Conservation (phyloP, 2,797 vertebrate genomes). For the Morelia viridis region DNA sequence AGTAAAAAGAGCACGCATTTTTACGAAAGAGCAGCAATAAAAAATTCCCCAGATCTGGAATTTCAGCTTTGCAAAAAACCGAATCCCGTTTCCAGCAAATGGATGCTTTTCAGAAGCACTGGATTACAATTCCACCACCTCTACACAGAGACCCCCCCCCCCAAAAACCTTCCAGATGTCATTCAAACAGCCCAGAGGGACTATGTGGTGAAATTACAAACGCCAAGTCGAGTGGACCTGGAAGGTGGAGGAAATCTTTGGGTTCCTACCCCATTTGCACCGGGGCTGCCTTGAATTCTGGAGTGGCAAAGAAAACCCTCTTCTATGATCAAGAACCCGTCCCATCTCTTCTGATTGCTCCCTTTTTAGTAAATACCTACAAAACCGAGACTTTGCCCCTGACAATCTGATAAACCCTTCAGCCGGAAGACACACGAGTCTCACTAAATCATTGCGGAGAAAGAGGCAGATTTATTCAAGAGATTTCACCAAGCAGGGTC, state of each 20-base stretch:
- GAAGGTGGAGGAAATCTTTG: not conserved
- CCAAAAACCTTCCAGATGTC: not conserved
- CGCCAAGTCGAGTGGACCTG: too few species aligned
- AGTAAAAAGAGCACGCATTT: not conserved
- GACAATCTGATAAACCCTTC: not conserved
- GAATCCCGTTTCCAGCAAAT: too few species aligned
- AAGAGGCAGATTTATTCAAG: not conserved
- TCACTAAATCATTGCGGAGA: not conserved
- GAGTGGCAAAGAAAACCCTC: too few species aligned
- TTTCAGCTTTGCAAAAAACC: too few species aligned
- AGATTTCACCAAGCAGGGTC: not conserved
- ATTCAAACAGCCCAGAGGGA: too few species aligned
- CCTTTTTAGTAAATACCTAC: not conserved
- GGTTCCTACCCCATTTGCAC: too few species aligned
- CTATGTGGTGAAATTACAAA: not conserved
- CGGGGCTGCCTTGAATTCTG: too few species aligned
- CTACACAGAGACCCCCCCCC: too few species aligned
- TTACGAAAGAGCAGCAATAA: not conserved
- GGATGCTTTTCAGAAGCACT: not conserved
- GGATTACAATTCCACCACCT: not conserved
- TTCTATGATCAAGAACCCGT: not conserved
- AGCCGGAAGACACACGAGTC: not conserved
- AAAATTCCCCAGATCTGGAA: not conserved
- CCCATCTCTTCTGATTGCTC: not conserved
- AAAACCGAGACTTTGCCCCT: not conserved